Evolutionary conservation across 2,797 vertebrate genomes (phyloP), one percentile per base, ranked within the genome.

Genomic region (Odontamblyopus rebecca): DNA sequence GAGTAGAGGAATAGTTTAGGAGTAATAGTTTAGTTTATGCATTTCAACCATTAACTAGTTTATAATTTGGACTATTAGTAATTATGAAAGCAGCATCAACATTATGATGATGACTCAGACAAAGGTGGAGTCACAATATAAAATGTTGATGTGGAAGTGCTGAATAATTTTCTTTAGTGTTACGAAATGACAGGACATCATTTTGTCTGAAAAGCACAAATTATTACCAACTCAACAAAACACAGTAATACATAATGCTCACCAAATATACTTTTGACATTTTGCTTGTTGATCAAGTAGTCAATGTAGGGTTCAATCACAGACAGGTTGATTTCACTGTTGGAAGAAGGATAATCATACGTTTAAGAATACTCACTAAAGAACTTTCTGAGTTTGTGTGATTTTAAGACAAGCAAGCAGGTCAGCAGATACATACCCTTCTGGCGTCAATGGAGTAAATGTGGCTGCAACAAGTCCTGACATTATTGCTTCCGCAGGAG

Each of bases 221-320:
- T 12, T 59, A 2, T 16, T 4, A 30, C 29, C 27, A 27, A 29
- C 27, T 60, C 12, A 6, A 29, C 29, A 9, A 19, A 60, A 60
- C 26, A 29, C 12, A 60, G 56, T 61, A 35, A 61, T 11, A 60
- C 5, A 7, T 15, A 6, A 65, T 48, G 93, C 96, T 96, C 92
- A 99, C 98, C 96, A 91, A 98, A 99, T 73, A 99, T 74, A 0
- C 72, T 95, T 80, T 89, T 94, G 62, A 99, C 91, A 2, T 92
- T 90, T 91, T 99, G 98, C 76, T 94, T 85, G 3, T 93, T 82
- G 71, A 86, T 85, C 79, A 99, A 91, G 76, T 96, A 98, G 86
- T 98, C 94, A 83, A 99, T 86, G 13, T 99, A 99, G 27, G 88
- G 94, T 66, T 50, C 75, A 73, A 99, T 96, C 77, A 93, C 84